Evolutionary conservation across 2,888 invertebrate genomes (phyloP).

Genomic region (Eupsilia transversa): DNA sequence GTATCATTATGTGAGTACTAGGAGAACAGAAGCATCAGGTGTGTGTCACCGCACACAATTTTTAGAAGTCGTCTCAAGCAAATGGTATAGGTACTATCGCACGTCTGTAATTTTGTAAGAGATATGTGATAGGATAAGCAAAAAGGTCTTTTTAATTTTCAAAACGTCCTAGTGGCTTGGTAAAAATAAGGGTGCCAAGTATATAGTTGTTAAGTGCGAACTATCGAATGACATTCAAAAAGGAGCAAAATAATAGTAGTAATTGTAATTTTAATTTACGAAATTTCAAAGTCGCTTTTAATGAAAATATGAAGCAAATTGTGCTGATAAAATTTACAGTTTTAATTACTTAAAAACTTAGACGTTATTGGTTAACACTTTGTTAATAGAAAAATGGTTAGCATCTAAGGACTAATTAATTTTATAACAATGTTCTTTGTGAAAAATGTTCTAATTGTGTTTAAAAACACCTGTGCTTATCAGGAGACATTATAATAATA

Average conservation of each 20-base stretch:
- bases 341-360: not conserved
- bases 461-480: not conserved
- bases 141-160: not conserved
- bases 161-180: too few species aligned
- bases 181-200: not conserved
- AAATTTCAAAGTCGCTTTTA: not conserved
- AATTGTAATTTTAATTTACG: too few species aligned
- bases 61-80: constrained; percentile 33
- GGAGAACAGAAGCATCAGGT: constrained; percentile 40
- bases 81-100: constrained; percentile 5
- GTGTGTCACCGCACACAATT: constrained; percentile 35
- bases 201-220: not conserved
- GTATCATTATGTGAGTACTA: not conserved
- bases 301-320: not conserved
- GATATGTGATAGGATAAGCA: not conserved
- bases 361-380: not conserved
- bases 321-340: not conserved
- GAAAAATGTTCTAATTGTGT: not conserved
- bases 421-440: not conserved
- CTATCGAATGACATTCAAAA: not conserved
- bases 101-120: not conserved
- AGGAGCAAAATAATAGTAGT: too few species aligned
- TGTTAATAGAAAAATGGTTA: not conserved
- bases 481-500: not conserved
- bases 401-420: not conserved